Conservation (phyloP, 2,888 invertebrate genomes). For the Phortica okadai region DNA sequence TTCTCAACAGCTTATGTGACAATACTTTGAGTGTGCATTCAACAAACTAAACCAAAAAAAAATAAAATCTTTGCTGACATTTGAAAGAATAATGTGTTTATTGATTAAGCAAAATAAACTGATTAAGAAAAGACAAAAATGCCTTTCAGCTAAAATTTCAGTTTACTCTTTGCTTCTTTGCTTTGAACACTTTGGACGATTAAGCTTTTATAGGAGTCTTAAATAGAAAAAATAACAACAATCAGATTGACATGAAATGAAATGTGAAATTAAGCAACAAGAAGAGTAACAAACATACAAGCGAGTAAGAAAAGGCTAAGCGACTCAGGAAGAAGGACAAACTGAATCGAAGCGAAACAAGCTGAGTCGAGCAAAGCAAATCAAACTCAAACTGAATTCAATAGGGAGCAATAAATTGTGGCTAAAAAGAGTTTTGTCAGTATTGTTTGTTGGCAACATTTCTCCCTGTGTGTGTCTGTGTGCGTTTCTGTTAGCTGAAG, state of each 20-base stretch:
- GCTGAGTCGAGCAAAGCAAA: not conserved
- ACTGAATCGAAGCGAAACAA: not conserved
- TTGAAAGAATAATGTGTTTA: no score
- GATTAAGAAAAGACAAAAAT: no score
- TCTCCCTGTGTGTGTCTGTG: not conserved
- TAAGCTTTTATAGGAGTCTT: not conserved
- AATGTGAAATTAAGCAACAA: conserved; percentile 65
- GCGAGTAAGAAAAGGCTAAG: not conserved
- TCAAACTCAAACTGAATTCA: conserved; percentile 23
- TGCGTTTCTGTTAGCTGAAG: not conserved
- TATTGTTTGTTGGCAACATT: not conserved
- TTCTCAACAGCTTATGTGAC: no score
- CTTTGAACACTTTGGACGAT: not conserved
- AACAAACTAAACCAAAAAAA: no score
- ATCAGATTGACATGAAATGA: conserved; percentile 67
- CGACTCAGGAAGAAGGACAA: not conserved
- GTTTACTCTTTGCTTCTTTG: not conserved
- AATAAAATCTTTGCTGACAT: no score
- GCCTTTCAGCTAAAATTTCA: no score
- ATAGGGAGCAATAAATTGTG: conserved; percentile 33
- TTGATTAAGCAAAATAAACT: no score
- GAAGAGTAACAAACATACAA: conserved; percentile 30
- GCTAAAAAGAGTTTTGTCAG: conserved; percentile 25
- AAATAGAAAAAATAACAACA: not conserved
- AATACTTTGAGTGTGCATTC: no score